A percentile compares a stretch with the other conserved stretches of the same genome.
Evolutionary conservation across 2,113 vertebrate genomes (phyloP).

Genomic region (Mobula hypostoma): DNA sequence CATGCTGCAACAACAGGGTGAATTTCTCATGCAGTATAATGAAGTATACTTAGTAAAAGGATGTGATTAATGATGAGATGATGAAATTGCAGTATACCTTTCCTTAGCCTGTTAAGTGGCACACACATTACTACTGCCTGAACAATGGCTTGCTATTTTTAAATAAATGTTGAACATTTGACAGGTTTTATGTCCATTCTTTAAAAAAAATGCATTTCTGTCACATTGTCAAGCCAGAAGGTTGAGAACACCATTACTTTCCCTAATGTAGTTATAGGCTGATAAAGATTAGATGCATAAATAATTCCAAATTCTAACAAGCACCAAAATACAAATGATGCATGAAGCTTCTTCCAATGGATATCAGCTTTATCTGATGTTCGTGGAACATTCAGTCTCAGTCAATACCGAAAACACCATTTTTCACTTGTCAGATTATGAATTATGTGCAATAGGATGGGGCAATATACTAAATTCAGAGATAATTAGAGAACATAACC

Average conservation of each 20-base stretch:
- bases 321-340: neutral
- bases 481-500: neutral
- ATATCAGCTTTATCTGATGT: neutral
- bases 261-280: neutral
- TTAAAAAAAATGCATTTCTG: neutral
- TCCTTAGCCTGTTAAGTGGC: neutral
- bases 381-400: neutral
- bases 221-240: neutral
- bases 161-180: neutral
- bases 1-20: neutral
- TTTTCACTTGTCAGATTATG: neutral
- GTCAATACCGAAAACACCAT: neutral
- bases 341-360: neutral
- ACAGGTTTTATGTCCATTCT: neutral
- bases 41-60: neutral
- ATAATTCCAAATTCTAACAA: neutral
- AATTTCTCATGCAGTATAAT: neutral
- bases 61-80: neutral
- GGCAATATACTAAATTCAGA: neutral
- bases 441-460: neutral
- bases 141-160: neutral
- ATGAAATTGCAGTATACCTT: constrained; percentile 26
- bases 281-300: neutral
- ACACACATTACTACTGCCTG: neutral
- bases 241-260: neutral